Base-by-base conservation (phyloP, 1,140 invertebrate genomes). In the Trachymyrmex cornetzi region DNA sequence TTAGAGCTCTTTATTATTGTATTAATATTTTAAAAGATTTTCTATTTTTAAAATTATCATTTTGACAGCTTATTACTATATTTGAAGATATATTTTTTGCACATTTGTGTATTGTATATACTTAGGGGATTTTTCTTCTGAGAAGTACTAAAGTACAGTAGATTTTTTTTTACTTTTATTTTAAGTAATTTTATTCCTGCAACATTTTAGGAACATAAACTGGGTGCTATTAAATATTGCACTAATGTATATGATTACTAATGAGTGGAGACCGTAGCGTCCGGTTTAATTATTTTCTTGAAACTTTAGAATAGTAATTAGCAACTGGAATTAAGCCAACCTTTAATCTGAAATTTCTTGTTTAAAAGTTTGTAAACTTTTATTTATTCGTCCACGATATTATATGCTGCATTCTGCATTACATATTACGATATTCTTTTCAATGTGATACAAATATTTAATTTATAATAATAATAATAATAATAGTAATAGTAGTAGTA, bases 221-320 rank as follows among this genome's bases (percentile, higher is more conserved):
- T 67, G 14, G 14, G 38, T 30, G 14, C 30, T 69, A 24, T 38
- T 69, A 38, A 38, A 69, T 27, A 34, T 71, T 19, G 22, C 14
- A 24, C 7, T 7, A n/a, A 44, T 1, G 64, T 57, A 38, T 71
- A 81, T 44, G 16, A 71, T 71, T 71, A 81, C 16, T 81, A 81
- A 81, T 71, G 50, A 71, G 30, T 22, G 22, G 22, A n/a, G 22
- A 81, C 30, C 11, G 16, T 59, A 69, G 30, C 12, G 12, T 34
- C 14, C 14, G 48, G n/a, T 69, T 27, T 57, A 38, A 19, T 24
- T 5, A 71, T 44, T 71, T 81, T 81, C 50, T 44, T 71, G 64
- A 81, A 81, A 81, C 30, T 44, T 81, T 81, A 71, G 79, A 71
- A 81, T 50, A 44, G 9, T 57, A 71, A 71, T 71, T 59, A 44